phyloP scores from a whole-genome alignment of 2,113 vertebrate genomes.

The Marmota monax region DNA sequence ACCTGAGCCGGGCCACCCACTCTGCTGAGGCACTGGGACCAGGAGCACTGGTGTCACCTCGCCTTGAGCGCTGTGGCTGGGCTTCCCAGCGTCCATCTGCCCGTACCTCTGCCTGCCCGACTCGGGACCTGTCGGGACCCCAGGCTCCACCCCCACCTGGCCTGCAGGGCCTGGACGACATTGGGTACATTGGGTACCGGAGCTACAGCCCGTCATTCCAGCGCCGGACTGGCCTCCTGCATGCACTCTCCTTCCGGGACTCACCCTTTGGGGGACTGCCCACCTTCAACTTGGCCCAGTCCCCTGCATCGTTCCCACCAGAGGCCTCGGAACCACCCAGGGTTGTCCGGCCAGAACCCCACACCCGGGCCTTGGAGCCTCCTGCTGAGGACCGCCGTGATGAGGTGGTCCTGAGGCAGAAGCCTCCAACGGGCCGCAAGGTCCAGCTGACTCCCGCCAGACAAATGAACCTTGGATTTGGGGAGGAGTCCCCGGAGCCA shows the following conservation, averaged over 20 bases:
- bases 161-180: slow-evolving; percentile 91
- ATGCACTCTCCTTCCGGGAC: slow-evolving; percentile 96
- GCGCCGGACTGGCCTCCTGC: slow-evolving; percentile 95
- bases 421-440: slow-evolving; percentile 95
- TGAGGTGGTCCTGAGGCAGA: slow-evolving; percentile 96
- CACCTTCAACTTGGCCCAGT: slow-evolving; percentile 87
- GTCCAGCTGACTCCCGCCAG: slow-evolving; percentile 86
- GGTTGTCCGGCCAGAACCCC: slow-evolving; percentile 50
- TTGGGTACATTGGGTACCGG: slow-evolving; percentile 93
- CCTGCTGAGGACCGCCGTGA: slow-evolving; percentile 81
- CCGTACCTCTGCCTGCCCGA: slow-evolving; percentile 75
- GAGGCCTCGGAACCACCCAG: slow-evolving; percentile 42
- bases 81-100: slow-evolving; percentile 67
- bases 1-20: slow-evolving; percentile 89
- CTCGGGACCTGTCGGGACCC: slow-evolving; percentile 82
- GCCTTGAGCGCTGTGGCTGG: slow-evolving; percentile 86
- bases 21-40: slow-evolving; percentile 93
- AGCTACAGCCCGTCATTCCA: slow-evolving; percentile 98
- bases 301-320: slow-evolving; percentile 66
- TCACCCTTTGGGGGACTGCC: slow-evolving; percentile 93
- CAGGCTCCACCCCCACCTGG: slow-evolving; percentile 87
- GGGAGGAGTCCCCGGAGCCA: slow-evolving; percentile 86
- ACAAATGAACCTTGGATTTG: slow-evolving; percentile 92
- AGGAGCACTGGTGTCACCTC: slow-evolving; percentile 86
- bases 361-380: neutral